These are phyloP conservation scores for Desmodus rotundus DNA, from an alignment of 2,113 vertebrate species.

Conservation along the genomic window DNA sequence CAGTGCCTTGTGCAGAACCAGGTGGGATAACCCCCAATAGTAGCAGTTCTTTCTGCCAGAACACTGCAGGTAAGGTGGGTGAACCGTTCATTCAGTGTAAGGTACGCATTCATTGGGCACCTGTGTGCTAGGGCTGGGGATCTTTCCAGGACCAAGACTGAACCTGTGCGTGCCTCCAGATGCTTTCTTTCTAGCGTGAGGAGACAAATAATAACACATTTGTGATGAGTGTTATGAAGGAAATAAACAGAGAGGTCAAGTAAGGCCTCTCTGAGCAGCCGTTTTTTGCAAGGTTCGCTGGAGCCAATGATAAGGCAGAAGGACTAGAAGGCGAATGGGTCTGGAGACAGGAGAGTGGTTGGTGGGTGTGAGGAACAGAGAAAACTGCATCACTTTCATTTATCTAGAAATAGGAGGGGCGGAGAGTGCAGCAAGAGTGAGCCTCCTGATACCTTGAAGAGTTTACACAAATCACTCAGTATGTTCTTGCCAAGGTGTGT, in stretches of 20 bases:
- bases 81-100: background rate
- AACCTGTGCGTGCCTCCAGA: background rate
- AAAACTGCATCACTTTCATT: background rate
- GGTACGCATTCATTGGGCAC: background rate
- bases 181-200: background rate
- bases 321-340: background rate
- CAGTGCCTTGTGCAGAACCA: background rate
- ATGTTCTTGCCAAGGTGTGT: background rate
- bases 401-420: constrained; percentile 4
- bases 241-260: background rate
- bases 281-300: background rate
- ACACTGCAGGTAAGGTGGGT: background rate
- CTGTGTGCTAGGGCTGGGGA: background rate
- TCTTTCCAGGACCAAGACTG: background rate
- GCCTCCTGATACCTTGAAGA: background rate
- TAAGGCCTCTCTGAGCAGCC: background rate
- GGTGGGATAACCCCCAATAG: background rate
- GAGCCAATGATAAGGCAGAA: background rate
- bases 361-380: background rate
- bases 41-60: background rate
- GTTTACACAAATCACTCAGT: background rate
- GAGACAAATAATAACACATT: background rate
- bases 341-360: background rate
- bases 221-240: background rate
- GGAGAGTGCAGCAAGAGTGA: background rate